Evolutionary conservation across 2,888 invertebrate genomes (phyloP), one percentile per base, ranked within the genome.

Genomic region (Argynnis bischoffii): DNA sequence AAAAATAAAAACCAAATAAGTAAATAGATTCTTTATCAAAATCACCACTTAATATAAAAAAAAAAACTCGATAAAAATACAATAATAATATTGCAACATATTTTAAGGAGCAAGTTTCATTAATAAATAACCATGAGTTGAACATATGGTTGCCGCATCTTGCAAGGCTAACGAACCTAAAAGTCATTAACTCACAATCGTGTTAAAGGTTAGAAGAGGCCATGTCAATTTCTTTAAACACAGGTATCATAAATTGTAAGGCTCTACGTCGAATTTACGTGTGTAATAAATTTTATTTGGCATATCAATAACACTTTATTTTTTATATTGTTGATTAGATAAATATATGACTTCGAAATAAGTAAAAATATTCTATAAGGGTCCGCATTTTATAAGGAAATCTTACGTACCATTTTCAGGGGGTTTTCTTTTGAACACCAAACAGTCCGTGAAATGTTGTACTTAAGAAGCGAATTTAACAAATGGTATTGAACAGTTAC

Each of bases 131-230:
- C n/a, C n/a, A 51, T 14, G 21, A 54, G 35, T 15, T 41, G 15
- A 48, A 26, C 41, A 50, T 48, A 56, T 54, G 46, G 31, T 65
- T 66, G 51, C 31, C 31, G 47, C 47, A 60, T 47, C 54, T 13
- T 16, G 53, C 66, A 63, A 57, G 53, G 56, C 16, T 63, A 63
- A 53, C 16, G 48, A 35, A 60, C 14, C 21, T 67, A 59, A 51
- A 48, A 47, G 51, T 56, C 47, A 35, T 31, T 55, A 55, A 46
- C 46, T 60, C 48, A 65, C 51, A 55, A 55, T 61, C 35, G 55
- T 61, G 48, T 35, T 35, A 47, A 66, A 61, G 66, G 66, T 66
- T 48, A 55, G 13, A 48, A 48, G 26, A 60, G 54, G 48, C 47
- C 31, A 31, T 53, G 60, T 60, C 35, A 16, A 55, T 61, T 66